A percentile compares a stretch with the other conserved stretches of the same genome.
Conservation (phyloP, 2,797 vertebrate species). For the Muraenolepis orangiensis region DNA sequence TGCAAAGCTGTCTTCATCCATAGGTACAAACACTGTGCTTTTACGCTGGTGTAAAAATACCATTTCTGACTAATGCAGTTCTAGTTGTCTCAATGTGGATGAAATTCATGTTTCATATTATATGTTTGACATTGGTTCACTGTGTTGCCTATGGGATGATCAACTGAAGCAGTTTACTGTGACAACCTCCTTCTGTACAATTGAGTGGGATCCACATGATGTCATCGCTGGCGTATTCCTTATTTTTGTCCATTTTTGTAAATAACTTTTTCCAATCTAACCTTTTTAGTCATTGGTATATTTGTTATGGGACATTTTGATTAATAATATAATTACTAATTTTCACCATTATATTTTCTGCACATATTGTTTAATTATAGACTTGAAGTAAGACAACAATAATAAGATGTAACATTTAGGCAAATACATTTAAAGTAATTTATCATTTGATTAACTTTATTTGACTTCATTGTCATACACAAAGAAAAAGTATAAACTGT, state of each 20-base stretch:
- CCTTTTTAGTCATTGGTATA: neutral
- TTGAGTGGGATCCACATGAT: too few species aligned
- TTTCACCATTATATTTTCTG: neutral
- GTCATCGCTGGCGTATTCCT: neutral
- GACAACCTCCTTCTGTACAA: too few species aligned
- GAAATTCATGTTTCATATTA: neutral
- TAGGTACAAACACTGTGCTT: constrained; percentile 31
- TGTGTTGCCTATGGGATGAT: neutral
- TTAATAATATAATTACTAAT: neutral
- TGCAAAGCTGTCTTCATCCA: constrained; percentile 57
- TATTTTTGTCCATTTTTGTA: neutral
- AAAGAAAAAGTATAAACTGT: too few species aligned
- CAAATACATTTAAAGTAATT: neutral
- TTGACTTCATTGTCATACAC: too few species aligned
- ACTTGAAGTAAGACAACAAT: too few species aligned
- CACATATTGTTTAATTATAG: neutral
- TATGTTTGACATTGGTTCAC: too few species aligned
- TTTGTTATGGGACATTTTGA: neutral
- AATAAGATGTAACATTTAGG: too few species aligned
- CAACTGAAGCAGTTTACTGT: neutral
- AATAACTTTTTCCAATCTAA: neutral
- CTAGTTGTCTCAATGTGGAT: neutral
- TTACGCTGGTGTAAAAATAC: neutral
- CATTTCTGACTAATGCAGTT: neutral
- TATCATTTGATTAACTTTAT: too few species aligned